Conservation (phyloP, 2,113 vertebrate species). For the Strix uralensis region DNA sequence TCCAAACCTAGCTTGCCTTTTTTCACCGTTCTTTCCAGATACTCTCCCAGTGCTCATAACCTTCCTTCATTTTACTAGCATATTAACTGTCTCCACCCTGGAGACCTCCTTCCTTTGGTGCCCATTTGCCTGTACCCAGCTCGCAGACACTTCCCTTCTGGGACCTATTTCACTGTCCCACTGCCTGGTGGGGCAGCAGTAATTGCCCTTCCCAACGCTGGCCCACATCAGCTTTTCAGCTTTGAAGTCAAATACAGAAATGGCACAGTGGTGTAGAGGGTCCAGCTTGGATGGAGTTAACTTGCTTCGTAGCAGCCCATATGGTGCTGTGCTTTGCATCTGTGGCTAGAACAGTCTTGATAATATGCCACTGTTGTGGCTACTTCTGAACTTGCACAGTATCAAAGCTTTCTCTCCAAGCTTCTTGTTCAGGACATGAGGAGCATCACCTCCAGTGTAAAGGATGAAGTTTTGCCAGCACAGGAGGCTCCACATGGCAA, state of each 20-base stretch:
- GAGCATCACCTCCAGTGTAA: constrained; percentile 72
- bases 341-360: not conserved
- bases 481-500: constrained; percentile 80
- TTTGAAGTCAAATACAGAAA: not conserved
- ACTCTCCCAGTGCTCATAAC: not conserved
- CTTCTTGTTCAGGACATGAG: not conserved
- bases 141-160: not conserved
- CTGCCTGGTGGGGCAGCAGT: not conserved
- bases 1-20: not conserved
- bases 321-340: not conserved
- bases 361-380: not conserved
- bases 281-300: not conserved
- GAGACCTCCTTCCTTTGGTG: not conserved
- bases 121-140: not conserved
- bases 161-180: not conserved
- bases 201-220: not conserved
- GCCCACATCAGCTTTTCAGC: not conserved
- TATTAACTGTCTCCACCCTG: not conserved
- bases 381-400: not conserved
- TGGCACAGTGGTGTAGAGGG: not conserved
- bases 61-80: fast-evolving
- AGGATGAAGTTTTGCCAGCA: constrained; percentile 84
- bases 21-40: not conserved
- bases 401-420: not conserved
- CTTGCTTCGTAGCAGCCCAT: not conserved